Conservation (phyloP, 2,113 vertebrate genomes). For the Nibea albiflora region DNA sequence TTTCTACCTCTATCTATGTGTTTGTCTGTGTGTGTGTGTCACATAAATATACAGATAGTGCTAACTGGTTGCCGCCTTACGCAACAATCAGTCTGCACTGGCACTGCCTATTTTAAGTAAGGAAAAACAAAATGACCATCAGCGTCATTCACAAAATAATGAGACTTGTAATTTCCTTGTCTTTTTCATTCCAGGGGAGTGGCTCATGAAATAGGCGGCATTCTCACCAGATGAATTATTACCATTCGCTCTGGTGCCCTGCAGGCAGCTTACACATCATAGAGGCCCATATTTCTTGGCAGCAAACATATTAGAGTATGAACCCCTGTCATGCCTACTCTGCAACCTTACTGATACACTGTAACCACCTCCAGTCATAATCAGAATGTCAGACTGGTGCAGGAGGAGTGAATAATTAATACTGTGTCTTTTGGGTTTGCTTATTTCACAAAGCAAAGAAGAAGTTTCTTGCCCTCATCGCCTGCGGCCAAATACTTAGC, state of each 20-base stretch:
- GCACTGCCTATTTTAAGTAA: conserved; percentile 6
- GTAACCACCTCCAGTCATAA: conserved; percentile 75
- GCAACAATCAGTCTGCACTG: conserved; percentile 19
- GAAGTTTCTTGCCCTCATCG: conserved; percentile 65
- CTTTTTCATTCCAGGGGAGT: conserved; percentile 46
- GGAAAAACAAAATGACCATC: conserved; percentile 55
- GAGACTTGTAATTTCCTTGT: conserved; percentile 50
- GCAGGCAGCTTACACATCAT: conserved; percentile 53
- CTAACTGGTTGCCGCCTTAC: conserved; percentile 16
- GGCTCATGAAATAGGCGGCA: conserved; percentile 45
- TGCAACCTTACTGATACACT: conserved; percentile 67
- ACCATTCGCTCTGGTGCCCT: conserved; percentile 49
- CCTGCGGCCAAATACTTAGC: conserved; percentile 70
- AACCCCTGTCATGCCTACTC: conserved; percentile 64
- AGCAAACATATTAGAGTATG: conserved; percentile 68
- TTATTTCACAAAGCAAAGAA: conserved; percentile 71
- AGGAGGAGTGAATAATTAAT: conserved; percentile 80
- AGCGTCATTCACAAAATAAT: conserved; percentile 61
- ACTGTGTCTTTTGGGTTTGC: conserved; percentile 72
- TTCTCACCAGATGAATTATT: conserved; percentile 57
- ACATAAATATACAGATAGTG: conserved; percentile 7
- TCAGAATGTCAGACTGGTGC: conserved; percentile 69
- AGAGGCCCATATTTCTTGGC: conserved; percentile 58
- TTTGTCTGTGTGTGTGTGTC: conserved; percentile 25
- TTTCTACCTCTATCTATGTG: background rate